Conservation (phyloP, 2,113 vertebrate species). For the Australoheros scitulus region DNA sequence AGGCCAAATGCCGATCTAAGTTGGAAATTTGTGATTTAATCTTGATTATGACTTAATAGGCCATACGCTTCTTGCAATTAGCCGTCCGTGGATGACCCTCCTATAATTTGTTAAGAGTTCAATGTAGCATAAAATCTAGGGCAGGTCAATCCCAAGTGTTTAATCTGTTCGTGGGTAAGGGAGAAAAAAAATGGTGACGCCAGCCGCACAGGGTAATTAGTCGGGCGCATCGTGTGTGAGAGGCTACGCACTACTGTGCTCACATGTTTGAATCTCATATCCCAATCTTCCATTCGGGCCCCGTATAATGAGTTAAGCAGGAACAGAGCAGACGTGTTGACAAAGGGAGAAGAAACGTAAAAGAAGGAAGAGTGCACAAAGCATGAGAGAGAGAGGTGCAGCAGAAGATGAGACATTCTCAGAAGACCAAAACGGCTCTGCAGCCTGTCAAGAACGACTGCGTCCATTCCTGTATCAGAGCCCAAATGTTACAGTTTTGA, state of each 20-base stretch:
- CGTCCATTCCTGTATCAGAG: constrained; percentile 42
- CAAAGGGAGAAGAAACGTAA: neutral
- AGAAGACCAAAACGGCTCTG: constrained; percentile 51
- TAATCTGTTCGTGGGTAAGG: constrained; percentile 68
- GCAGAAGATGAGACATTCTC: constrained; percentile 53
- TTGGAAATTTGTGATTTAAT: constrained; percentile 75
- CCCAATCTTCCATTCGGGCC: constrained; percentile 35
- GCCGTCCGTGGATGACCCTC: constrained; percentile 78
- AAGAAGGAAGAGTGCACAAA: constrained; percentile 21
- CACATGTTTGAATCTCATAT: constrained; percentile 66
- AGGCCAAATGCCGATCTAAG: constrained; percentile 45
- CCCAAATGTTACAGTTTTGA: constrained; percentile 41
- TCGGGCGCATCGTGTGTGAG: constrained; percentile 66
- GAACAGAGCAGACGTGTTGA: constrained; percentile 1
- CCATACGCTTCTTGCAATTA: constrained; percentile 81
- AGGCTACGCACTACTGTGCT: constrained; percentile 47
- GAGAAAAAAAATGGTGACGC: constrained; percentile 1
- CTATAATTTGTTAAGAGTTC: constrained; percentile 82
- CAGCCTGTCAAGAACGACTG: constrained; percentile 34
- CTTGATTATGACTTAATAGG: constrained; percentile 81
- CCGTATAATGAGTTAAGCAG: constrained; percentile 58
- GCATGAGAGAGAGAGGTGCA: constrained; percentile 32
- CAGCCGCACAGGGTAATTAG: constrained; percentile 71
- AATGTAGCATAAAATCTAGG: constrained; percentile 81
- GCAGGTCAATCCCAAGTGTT: constrained; percentile 79